Percentiles rank a stretch among this genome's conserved stretches.
phyloP scores from a whole-genome alignment of 2,113 vertebrate species.

The Gopherus evgoodei region DNA sequence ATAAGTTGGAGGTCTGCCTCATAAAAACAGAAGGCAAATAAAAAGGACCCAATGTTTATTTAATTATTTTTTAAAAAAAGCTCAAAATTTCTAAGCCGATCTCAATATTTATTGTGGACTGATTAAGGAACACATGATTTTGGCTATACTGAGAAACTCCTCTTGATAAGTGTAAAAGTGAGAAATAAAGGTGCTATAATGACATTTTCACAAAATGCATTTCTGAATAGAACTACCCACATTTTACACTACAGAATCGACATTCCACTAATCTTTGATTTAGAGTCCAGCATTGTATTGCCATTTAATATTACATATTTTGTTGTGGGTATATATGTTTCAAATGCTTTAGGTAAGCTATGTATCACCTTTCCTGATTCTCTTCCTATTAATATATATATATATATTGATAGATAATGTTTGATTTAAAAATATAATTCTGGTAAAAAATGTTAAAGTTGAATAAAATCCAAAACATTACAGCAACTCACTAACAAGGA shows the following conservation, averaged over 20 bases:
- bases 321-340: neutral
- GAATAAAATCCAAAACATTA: neutral
- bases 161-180: neutral
- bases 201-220: neutral
- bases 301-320: neutral
- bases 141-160: neutral
- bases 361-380: neutral
- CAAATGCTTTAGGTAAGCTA: neutral
- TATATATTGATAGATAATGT: neutral
- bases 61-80: neutral
- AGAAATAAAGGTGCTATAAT: neutral
- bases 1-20: neutral
- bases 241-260: neutral
- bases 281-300: neutral
- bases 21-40: neutral
- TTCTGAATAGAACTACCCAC: neutral
- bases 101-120: neutral
- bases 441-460: neutral
- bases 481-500: neutral
- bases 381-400: neutral
- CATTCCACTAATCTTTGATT: neutral
- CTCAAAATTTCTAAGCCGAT: neutral
- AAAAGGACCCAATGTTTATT: neutral
- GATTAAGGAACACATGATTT: neutral
- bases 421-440: neutral